These are phyloP conservation scores for Salvelinus namaycush DNA, from an alignment of 2,113 vertebrate species.

Conservation along the genomic window DNA sequence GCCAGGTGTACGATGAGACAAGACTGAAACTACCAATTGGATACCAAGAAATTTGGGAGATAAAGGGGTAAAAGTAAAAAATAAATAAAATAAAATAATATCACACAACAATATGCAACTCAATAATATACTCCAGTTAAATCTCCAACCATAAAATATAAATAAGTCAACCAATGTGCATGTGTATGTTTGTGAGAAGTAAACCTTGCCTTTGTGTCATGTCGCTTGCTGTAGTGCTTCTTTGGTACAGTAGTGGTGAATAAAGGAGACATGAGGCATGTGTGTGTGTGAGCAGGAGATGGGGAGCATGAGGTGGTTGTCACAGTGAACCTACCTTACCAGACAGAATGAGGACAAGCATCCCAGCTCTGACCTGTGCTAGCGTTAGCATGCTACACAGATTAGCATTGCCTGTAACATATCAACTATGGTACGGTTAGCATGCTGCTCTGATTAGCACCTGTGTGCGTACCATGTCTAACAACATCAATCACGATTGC, in stretches of 20 bases:
- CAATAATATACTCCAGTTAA: neutral
- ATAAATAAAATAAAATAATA: no score
- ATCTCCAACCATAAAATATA: neutral
- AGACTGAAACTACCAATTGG: no score
- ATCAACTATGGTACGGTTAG: neutral
- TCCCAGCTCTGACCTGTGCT: neutral
- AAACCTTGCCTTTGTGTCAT: no score
- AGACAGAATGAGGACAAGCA: slow-evolving; percentile 9
- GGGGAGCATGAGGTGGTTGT: neutral
- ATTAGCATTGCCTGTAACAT: neutral
- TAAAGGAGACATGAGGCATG: neutral
- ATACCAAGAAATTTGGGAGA: no score
- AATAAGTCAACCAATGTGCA: neutral
- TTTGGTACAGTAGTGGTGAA: neutral
- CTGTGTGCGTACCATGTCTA: slow-evolving; percentile 16
- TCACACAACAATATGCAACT: neutral
- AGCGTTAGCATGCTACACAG: neutral
- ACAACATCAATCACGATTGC: no score
- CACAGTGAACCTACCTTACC: neutral
- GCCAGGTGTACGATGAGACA: no score
- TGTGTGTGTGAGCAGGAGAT: neutral
- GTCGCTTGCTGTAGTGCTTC: neutral
- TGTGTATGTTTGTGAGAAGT: neutral
- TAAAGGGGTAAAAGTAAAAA: no score
- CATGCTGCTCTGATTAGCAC: neutral